Evolutionary conservation across 2,113 vertebrate species (phyloP), one percentile per base, ranked within the genome.

Genomic region (Empidonax alnorum): DNA sequence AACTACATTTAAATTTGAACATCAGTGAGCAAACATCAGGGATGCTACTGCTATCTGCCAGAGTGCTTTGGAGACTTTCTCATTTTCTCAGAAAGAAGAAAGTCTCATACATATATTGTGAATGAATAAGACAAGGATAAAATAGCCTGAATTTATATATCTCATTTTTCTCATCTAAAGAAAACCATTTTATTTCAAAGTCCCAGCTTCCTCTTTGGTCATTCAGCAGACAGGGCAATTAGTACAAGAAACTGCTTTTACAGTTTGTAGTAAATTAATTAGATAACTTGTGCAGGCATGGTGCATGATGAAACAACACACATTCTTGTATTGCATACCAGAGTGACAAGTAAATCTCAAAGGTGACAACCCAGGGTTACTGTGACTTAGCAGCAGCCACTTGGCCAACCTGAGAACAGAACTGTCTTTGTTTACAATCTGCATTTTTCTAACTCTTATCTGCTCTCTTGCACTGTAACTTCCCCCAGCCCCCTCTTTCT

Each of bases 361-460:
- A 95, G 82, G 94, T 93, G 93, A 95, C 85, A 93, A 42, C 47
- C 42, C 46, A 76, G 67, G 42, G 71, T 94, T 94, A 72, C 67
- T 71, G 72, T 4, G 9, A 72, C 31, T 94, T 80, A 83, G 79
- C 65, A 86, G 92, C 90, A 90, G 47, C 56, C 72, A 59, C 82
- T 96, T 85, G 42, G 72, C 82, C 61, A 74, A 65, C 44, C 65
- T 46, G 61, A 81, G 72, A 96, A 96, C 90, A 96, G 95, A 93
- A 86, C 63, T 0, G 10, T 83, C 96, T 96, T 94, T 97, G 94
- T 96, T 95, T 95, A 95, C 89, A 83, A 74, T n/a, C 88, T 47
- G 59, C 94, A 71, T 93, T 96, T 96, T 96, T 83, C 72, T 80
- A 69, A 77, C 39, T 74, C 83, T 94, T 96, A 96, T 90, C 90